Percentiles rank a stretch among this genome's conserved stretches.
phyloP scores from a whole-genome alignment of 2,113 vertebrate species.

The Antechinus stuartii region DNA sequence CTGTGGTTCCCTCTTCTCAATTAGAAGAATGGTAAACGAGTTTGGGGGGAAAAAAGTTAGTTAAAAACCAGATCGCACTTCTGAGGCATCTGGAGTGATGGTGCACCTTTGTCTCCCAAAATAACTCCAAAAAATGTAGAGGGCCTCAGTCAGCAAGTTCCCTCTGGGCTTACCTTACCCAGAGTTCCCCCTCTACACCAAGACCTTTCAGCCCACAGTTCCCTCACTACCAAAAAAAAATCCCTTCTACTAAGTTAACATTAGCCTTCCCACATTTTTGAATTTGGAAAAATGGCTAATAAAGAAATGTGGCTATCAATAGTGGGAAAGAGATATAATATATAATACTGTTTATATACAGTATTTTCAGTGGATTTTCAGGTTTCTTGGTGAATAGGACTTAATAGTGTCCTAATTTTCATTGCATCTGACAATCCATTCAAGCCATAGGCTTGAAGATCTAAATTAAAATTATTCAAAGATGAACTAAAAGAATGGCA shows the following conservation, averaged over 20 bases:
- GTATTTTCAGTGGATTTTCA: background rate
- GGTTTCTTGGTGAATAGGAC: background rate
- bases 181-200: too few species aligned
- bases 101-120: background rate
- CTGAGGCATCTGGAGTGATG: background rate
- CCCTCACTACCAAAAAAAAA: background rate
- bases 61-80: background rate
- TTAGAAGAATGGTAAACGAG: background rate
- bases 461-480: background rate
- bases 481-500: slow-evolving; percentile 12
- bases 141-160: too few species aligned
- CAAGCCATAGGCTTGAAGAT: background rate
- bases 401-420: slow-evolving; percentile 22
- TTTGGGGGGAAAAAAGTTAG: background rate
- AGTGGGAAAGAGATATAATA: background rate
- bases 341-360: background rate
- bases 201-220: too few species aligned
- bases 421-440: slow-evolving; percentile 6
- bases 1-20: background rate
- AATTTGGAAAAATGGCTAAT: background rate
- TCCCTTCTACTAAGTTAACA: background rate
- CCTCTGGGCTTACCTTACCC: too few species aligned
- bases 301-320: background rate
- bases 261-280: background rate
- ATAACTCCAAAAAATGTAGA: background rate